A percentile compares a stretch with the other conserved stretches of the same genome.
These are phyloP conservation scores for Drosophila tristis DNA, from an alignment of 1,140 invertebrate genomes.

Conservation along the genomic window DNA sequence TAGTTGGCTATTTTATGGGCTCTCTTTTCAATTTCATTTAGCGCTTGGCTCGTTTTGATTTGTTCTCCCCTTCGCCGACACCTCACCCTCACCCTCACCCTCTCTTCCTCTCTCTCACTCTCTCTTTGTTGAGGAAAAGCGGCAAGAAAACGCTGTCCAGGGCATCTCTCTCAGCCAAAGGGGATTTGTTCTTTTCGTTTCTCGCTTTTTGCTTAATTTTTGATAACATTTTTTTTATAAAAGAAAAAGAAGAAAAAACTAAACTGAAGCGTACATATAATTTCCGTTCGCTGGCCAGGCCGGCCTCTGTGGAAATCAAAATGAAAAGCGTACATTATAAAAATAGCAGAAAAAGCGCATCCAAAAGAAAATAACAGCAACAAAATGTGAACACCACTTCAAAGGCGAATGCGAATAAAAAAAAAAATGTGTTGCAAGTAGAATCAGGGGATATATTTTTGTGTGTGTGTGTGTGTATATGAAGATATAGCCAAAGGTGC, in stretches of 20 bases:
- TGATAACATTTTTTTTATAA: constrained; percentile 61
- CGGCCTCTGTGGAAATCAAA: constrained; percentile 49
- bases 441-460: background rate
- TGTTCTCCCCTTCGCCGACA: constrained; percentile 7
- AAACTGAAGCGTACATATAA: constrained; percentile 65
- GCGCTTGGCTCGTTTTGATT: constrained; percentile 44
- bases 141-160: constrained; percentile 19
- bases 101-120: too few relatives aligned
- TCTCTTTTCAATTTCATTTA: constrained; percentile 54
- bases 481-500: constrained; percentile 33
- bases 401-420: constrained; percentile 52
- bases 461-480: too few relatives aligned
- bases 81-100: background rate
- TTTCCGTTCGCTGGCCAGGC: constrained; percentile 61
- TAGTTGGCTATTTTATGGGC: constrained; percentile 56
- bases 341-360: constrained; percentile 52
- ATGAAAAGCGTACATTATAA: constrained; percentile 47
- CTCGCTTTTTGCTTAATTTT: constrained; percentile 36
- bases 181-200: constrained; percentile 1
- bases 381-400: constrained; percentile 34
- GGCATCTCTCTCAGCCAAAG: constrained; percentile 18
- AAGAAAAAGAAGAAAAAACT: constrained; percentile 29
- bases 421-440: constrained; percentile 5
- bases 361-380: constrained; percentile 28
- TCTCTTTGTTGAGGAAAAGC: constrained; percentile 1